Evolutionary conservation across 1,140 invertebrate genomes (phyloP).

Genomic region (Neotoxoptera formosana): DNA sequence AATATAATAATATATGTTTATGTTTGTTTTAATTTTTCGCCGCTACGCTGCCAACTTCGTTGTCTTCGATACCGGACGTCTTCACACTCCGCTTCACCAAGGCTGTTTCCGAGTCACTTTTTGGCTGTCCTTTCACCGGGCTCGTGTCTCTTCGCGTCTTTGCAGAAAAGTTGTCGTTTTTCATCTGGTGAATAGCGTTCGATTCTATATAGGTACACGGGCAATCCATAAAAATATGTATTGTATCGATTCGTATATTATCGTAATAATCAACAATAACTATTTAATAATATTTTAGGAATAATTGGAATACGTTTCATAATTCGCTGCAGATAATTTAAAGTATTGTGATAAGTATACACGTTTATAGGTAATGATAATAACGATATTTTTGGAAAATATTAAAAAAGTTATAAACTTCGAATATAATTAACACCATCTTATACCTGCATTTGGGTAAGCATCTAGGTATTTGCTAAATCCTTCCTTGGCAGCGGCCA

Average conservation of each 20-base stretch:
- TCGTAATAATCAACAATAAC: not conserved
- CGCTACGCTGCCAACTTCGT: not conserved
- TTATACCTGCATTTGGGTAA: slow-evolving; percentile 25
- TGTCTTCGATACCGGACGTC: slow-evolving; percentile 23
- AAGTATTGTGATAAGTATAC: not conserved
- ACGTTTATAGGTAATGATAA: too few species aligned
- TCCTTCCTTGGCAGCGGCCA: slow-evolving; percentile 66
- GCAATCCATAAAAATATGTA: not conserved
- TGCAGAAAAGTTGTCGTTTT: not conserved
- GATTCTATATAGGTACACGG: not conserved
- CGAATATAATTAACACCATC: too few species aligned
- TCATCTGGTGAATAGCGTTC: not conserved
- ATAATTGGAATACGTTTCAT: not conserved
- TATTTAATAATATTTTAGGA: not conserved
- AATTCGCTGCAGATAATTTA: not conserved
- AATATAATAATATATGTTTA: not conserved
- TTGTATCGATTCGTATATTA: not conserved
- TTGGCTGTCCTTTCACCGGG: not conserved
- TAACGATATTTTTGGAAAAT: too few species aligned
- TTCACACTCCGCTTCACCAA: not conserved
- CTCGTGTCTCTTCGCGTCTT: not conserved
- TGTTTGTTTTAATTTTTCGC: not conserved
- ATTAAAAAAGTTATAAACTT: too few species aligned
- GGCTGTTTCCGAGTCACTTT: too few species aligned
- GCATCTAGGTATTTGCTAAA: slow-evolving; percentile 57